These are phyloP conservation scores for Bucorvus abyssinicus DNA, from an alignment of 2,797 vertebrate species.

Conservation along the genomic window DNA sequence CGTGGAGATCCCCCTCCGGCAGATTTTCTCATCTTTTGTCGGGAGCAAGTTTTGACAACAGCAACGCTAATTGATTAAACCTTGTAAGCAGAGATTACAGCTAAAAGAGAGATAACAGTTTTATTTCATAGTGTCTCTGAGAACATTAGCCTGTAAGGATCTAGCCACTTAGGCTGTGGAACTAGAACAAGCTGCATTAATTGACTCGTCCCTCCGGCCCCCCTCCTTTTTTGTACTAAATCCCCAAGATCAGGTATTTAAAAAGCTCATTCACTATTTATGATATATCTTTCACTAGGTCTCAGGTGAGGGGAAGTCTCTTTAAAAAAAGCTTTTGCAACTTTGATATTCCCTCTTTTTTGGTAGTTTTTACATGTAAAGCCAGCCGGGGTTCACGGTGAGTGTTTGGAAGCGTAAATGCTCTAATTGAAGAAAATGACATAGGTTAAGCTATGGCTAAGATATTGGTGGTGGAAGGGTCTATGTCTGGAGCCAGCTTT, in stretches of 20 bases:
- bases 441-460: neutral
- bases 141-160: constrained; percentile 23
- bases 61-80: constrained; percentile 81
- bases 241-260: neutral
- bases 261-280: constrained; percentile 7
- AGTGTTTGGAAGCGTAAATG: neutral
- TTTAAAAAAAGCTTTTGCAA: constrained; percentile 16
- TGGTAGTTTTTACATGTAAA: neutral
- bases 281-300: neutral
- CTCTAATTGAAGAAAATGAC: neutral
- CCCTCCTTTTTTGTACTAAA: neutral
- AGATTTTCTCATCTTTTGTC: constrained; percentile 63
- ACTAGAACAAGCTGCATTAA: neutral
- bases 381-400: neutral
- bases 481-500: neutral
- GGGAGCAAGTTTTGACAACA: constrained; percentile 81
- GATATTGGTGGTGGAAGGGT: neutral
- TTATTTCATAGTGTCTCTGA: constrained; percentile 26
- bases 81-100: constrained; percentile 78
- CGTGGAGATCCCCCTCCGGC: constrained; percentile 15
- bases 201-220: neutral
- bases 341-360: neutral
- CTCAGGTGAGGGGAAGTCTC: neutral
- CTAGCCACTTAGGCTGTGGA: neutral
- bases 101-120: constrained; percentile 50